Base-by-base conservation (phyloP, 2,797 vertebrate genomes). In the Amblyopsis hoosieri region DNA sequence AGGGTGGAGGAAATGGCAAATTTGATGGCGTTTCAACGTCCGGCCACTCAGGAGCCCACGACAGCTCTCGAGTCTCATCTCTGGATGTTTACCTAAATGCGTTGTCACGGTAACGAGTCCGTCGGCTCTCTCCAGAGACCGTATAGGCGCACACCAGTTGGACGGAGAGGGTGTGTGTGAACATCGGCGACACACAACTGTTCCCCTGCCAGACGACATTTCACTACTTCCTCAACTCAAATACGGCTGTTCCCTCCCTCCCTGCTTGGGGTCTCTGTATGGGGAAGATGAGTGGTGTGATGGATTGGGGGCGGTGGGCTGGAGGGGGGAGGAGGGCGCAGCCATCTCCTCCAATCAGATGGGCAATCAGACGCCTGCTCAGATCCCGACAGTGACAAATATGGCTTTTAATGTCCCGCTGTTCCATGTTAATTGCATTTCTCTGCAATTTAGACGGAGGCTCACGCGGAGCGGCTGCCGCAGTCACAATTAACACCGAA, bases 331-430 rank as follows among this genome's bases (percentile, higher is more conserved):
- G 47, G 63, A 17, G 57, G 66, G 64, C 58, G 59, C 63, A 57
- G 66, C 61, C 79, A 80, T 86, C 74, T 80, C 76, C 69, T 79
- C 75, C 76, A 89, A 90, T 91, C 89, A 91, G 81, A 71, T 85
- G 71, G 60, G 79, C 79, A 90, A 91, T 92, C 90, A 90, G 82
- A 80, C 54, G 76, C 77, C 76, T 72, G 69, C 79, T 81, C 79
- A 74, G 72, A 87, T 82, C 69, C 85, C 81, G 82, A 90, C 89
- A 88, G 88, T 89, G 88, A 92, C 86, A 91, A 90, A 90, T 91
- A 87, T 84, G 82, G 79, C 85, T 84, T 85, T 90, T 90, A 91
- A 89, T 86, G 80, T 90, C 90, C 88, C 64, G 79, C 85, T 85
- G 89, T 76, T 88, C 76, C 54, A 47, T 81, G 84, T 87, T 91